Evolutionary conservation across 2,888 invertebrate species (phyloP).

Genomic region (Syrista parreyssii): DNA sequence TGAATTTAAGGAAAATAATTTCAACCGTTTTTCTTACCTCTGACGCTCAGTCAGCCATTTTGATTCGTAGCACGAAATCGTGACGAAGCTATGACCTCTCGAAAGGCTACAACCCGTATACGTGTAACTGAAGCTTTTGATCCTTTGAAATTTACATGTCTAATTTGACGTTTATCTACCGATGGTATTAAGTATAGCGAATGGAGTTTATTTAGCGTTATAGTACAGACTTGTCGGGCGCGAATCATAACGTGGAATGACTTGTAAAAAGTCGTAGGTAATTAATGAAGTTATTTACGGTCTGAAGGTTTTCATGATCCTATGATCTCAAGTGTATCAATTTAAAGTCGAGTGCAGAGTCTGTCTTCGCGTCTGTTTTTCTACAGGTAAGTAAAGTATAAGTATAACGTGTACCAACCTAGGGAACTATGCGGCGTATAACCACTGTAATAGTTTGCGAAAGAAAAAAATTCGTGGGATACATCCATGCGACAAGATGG

Average conservation of each 20-base stretch:
- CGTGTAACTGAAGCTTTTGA: neutral
- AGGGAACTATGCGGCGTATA: neutral
- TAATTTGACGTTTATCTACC: neutral
- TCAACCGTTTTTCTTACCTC: neutral
- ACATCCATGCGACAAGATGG: slow-evolving; percentile 32
- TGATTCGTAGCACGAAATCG: neutral
- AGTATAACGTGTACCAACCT: neutral
- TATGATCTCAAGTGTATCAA: neutral
- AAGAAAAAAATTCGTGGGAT: slow-evolving; percentile 26
- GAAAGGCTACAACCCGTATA: neutral
- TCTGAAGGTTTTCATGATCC: neutral
- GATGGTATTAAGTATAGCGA: neutral
- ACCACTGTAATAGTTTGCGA: slow-evolving; percentile 19
- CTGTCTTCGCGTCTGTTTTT: neutral
- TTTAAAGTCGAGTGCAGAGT: neutral
- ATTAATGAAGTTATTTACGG: neutral
- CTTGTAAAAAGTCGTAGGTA: too few relatives aligned
- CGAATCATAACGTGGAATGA: neutral
- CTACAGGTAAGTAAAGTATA: neutral
- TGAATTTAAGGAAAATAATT: neutral
- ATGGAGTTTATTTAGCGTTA: neutral
- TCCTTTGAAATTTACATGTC: neutral
- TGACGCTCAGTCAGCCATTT: neutral
- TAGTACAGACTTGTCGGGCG: neutral
- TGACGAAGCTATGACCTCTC: neutral